A percentile compares a stretch with the other conserved stretches of the same genome.
These are phyloP conservation scores for Pipistrellus pipistrellus DNA, from an alignment of 2,797 vertebrate genomes.

Conservation along the genomic window DNA sequence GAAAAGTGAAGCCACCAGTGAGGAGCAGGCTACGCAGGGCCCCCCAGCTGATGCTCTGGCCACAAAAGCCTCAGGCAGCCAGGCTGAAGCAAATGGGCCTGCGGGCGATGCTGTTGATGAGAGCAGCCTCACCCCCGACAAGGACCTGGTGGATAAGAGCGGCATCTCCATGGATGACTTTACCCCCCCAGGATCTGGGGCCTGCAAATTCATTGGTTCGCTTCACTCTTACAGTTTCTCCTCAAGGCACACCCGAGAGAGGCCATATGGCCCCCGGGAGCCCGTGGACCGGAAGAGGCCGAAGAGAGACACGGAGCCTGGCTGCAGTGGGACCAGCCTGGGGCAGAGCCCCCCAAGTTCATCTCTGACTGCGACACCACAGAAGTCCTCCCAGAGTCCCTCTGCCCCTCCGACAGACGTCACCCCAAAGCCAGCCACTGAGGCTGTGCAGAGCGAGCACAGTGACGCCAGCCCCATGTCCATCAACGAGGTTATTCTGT, in stretches of 20 bases:
- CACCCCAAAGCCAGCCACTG: conserved; percentile 87
- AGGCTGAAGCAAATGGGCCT: conserved; percentile 37
- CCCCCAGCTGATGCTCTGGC: conserved; percentile 75
- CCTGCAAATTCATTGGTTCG: conserved; percentile 90
- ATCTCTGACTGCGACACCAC: conserved; percentile 85
- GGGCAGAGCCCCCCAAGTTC: conserved; percentile 84
- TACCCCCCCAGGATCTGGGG: conserved; percentile 87
- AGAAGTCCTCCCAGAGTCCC: conserved; percentile 87
- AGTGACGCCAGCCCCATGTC: conserved; percentile 90
- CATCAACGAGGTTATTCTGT: conserved; percentile 90
- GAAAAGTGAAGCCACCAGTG: conserved; percentile 64
- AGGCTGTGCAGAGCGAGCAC: conserved; percentile 87
- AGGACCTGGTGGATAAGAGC: conserved; percentile 81
- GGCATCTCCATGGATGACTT: conserved; percentile 88
- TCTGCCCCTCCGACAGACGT: conserved; percentile 87
- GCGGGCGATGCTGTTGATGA: conserved; percentile 57
- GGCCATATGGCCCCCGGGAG: conserved; percentile 86
- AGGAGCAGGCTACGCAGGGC: conserved; percentile 77
- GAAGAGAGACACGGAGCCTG: conserved; percentile 85
- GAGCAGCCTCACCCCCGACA: neutral
- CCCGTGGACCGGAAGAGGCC: conserved; percentile 88
- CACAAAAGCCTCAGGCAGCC: conserved; percentile 37
- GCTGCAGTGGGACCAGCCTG: conserved; percentile 83
- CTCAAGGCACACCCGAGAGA: conserved; percentile 88
- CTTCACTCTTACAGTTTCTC: conserved; percentile 92